Conservation (phyloP, 1,140 invertebrate genomes). For the Cyclina sinensis region DNA sequence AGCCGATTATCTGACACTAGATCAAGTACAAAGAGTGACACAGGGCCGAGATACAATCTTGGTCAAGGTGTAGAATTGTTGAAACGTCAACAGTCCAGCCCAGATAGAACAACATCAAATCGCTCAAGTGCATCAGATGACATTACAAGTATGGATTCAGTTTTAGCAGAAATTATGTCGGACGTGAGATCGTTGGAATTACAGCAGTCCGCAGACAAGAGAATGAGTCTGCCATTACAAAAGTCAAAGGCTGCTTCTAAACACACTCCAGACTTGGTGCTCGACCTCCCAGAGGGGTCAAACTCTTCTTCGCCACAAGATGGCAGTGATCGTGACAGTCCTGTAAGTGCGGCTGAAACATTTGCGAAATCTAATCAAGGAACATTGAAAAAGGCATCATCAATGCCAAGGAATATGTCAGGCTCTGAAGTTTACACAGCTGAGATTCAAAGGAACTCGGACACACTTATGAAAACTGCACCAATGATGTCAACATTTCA, state of each 20-base stretch:
- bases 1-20: conserved; percentile 58
- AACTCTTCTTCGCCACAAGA: conserved; percentile 74
- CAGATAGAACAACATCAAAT: conserved; percentile 63
- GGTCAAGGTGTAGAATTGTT: conserved; percentile 71
- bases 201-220: conserved; percentile 81
- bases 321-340: conserved; percentile 79
- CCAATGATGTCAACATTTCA: conserved; percentile 60
- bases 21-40: conserved; percentile 74
- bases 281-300: conserved; percentile 91
- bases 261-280: conserved; percentile 95
- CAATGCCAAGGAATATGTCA: conserved; percentile 76
- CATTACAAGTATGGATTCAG: conserved; percentile 84
- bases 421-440: conserved; percentile 21
- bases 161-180: conserved; percentile 85
- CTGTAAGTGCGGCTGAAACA: conserved; percentile 82
- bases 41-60: conserved; percentile 37
- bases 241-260: conserved; percentile 86
- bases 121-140: conserved; percentile 78
- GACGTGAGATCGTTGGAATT: conserved; percentile 83
- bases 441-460: conserved; percentile 26
- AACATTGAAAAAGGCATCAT: conserved; percentile 92
- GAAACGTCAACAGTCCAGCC: conserved; percentile 65
- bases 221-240: conserved; percentile 86
- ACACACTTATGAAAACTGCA: conserved; percentile 11
- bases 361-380: conserved; percentile 90